Conservation (phyloP, 2,888 invertebrate genomes). For the Rhabditoides inermis region DNA sequence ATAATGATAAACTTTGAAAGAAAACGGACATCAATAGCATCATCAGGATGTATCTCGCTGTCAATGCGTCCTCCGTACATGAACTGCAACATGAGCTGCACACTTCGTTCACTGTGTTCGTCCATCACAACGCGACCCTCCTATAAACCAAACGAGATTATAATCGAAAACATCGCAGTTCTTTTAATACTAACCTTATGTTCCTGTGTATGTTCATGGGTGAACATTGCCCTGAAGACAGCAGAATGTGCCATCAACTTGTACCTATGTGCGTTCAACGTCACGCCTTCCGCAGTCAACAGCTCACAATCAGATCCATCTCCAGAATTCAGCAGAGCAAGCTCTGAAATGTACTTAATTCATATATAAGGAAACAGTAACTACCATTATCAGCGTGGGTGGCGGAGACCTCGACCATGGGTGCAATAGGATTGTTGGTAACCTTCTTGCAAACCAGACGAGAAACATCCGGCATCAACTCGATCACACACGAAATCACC, state of each 20-base stretch:
- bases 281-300: slow-evolving; percentile 14
- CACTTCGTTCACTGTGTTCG: slow-evolving; percentile 35
- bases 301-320: slow-evolving; percentile 45
- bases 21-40: background rate
- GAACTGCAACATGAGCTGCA: slow-evolving; percentile 42
- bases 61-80: slow-evolving; percentile 29
- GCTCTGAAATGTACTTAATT: slow-evolving; percentile 13
- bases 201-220: slow-evolving; percentile 32
- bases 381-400: slow-evolving; percentile 7
- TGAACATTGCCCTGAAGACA: slow-evolving; percentile 50
- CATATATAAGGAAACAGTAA: background rate
- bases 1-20: background rate
- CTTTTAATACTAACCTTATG: slow-evolving; percentile 8
- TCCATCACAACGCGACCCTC: slow-evolving; percentile 20
- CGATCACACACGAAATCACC: slow-evolving; percentile 50
- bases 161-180: background rate
- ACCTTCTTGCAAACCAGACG: slow-evolving; percentile 28
- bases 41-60: slow-evolving; percentile 14
- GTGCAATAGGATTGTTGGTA: slow-evolving; percentile 8
- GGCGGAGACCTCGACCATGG: slow-evolving; percentile 7
- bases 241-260: slow-evolving; percentile 47
- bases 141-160: slow-evolving; percentile 14
- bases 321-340: slow-evolving; percentile 28
- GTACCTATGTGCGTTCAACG: slow-evolving; percentile 45
- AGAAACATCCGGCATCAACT: slow-evolving; percentile 46